Evolutionary conservation across 1,140 invertebrate genomes (phyloP).

Genomic region (Bombus balteatus): DNA sequence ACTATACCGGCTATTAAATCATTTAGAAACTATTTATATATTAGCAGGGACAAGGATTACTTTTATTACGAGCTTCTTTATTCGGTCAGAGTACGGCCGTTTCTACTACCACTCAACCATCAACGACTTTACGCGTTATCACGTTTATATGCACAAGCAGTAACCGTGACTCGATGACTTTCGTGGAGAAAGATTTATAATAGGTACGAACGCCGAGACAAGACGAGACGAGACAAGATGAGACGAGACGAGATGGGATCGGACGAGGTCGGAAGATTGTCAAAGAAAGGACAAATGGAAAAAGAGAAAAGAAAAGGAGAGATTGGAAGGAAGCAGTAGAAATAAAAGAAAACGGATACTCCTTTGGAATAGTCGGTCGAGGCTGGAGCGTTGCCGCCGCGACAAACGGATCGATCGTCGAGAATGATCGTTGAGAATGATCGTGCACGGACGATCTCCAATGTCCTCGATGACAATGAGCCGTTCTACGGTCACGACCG

Average conservation of each 20-base stretch:
- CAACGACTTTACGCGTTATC: neutral
- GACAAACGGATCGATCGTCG: slow-evolving; percentile 65
- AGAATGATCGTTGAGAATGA: slow-evolving; percentile 54
- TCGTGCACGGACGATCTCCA: slow-evolving; percentile 67
- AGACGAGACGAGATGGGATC: slow-evolving; percentile 23
- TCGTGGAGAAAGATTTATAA: neutral
- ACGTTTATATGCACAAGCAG: no score
- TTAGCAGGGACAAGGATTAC: no score
- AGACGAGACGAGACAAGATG: slow-evolving; percentile 16
- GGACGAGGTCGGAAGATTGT: neutral
- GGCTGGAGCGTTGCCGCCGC: slow-evolving; percentile 74
- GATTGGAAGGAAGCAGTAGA: neutral
- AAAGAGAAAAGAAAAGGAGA: neutral
- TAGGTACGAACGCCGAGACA: slow-evolving; percentile 1
- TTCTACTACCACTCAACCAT: slow-evolving; percentile 37
- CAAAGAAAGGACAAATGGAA: slow-evolving; percentile 18
- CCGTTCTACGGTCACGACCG: slow-evolving; percentile 47
- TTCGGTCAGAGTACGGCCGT: no score
- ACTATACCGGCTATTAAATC: no score
- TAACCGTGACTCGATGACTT: slow-evolving; percentile 68
- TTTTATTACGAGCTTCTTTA: no score
- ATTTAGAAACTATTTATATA: neutral
- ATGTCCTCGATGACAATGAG: slow-evolving; percentile 69
- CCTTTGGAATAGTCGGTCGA: slow-evolving; percentile 54
- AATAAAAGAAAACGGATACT: slow-evolving; percentile 49